Evolutionary conservation across 2,797 vertebrate species (phyloP).

Genomic region (Bucorvus abyssinicus): DNA sequence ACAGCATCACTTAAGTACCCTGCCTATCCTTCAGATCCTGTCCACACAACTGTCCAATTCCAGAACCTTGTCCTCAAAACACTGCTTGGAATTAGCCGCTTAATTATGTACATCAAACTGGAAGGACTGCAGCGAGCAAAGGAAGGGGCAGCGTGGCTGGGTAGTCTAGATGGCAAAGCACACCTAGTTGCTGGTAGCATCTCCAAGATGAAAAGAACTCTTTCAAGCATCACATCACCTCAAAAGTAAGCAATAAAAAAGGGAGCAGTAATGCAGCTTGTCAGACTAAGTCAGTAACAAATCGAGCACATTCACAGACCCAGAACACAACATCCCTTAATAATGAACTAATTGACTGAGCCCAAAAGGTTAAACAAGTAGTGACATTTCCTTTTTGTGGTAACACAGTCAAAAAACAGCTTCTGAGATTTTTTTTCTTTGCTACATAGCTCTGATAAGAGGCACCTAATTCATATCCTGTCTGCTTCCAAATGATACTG

Average conservation of each 20-base stretch:
- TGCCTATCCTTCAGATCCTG: neutral
- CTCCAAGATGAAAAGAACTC: neutral
- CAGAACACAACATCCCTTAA: neutral
- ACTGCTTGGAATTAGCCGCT: neutral
- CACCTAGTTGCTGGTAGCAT: neutral
- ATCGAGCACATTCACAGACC: neutral
- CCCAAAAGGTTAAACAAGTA: neutral
- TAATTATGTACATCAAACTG: neutral
- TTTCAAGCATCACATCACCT: neutral
- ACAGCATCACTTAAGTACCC: neutral
- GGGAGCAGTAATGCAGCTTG: neutral
- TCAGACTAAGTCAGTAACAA: neutral
- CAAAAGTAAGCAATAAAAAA: neutral
- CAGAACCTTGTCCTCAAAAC: neutral
- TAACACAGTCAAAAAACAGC: neutral
- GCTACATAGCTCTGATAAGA: neutral
- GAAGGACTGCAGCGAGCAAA: neutral
- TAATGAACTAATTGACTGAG: too few relatives aligned
- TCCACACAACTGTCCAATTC: neutral
- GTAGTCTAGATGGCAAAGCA: neutral
- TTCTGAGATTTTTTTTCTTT: neutral
- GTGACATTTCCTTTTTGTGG: neutral
- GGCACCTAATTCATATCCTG: neutral
- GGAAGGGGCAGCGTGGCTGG: neutral
- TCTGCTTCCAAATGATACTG: neutral